phyloP scores from a whole-genome alignment of 92 coral and sea anemone species.

The Epizoanthus stellaris region DNA sequence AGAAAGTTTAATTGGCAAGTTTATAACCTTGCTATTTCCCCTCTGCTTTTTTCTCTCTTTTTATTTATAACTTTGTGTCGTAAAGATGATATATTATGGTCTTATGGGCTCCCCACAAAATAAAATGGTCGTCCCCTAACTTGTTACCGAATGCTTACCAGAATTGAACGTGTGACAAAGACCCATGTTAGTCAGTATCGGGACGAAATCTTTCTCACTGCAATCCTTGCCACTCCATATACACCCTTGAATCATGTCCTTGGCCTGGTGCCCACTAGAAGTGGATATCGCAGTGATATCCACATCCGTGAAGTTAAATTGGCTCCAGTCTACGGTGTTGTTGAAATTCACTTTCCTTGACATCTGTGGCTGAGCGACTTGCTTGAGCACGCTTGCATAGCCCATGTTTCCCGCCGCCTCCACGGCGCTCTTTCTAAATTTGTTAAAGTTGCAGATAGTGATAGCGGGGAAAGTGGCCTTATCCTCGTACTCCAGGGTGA shows the following conservation, averaged over 20 bases:
- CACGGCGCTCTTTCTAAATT: constrained; percentile 26
- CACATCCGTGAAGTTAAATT: neutral
- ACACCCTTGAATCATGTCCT: constrained; percentile 36
- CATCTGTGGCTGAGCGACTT: neutral
- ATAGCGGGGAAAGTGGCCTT: constrained; percentile 59
- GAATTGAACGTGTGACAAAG: constrained; percentile 65
- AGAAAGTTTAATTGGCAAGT: no score
- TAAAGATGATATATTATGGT: no score
- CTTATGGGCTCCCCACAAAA: no score
- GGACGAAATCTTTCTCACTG: constrained; percentile 31
- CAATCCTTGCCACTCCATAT: constrained; percentile 50
- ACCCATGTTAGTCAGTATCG: constrained; percentile 59
- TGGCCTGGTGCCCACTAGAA: constrained; percentile 41
- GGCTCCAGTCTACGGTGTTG: constrained; percentile 14
- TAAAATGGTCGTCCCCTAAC: no score
- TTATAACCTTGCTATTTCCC: no score
- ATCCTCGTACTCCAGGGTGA: constrained; percentile 17
- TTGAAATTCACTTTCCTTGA: neutral
- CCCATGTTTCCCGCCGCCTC: neutral
- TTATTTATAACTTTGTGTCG: no score
- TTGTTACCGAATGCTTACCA: constrained; percentile 24
- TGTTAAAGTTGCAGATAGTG: constrained; percentile 69
- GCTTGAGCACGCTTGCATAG: neutral
- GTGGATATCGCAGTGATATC: neutral
- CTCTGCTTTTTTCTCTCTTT: no score